These are phyloP conservation scores for Hemibagrus guttatus DNA, from an alignment of 2,797 vertebrate species.

Conservation along the genomic window DNA sequence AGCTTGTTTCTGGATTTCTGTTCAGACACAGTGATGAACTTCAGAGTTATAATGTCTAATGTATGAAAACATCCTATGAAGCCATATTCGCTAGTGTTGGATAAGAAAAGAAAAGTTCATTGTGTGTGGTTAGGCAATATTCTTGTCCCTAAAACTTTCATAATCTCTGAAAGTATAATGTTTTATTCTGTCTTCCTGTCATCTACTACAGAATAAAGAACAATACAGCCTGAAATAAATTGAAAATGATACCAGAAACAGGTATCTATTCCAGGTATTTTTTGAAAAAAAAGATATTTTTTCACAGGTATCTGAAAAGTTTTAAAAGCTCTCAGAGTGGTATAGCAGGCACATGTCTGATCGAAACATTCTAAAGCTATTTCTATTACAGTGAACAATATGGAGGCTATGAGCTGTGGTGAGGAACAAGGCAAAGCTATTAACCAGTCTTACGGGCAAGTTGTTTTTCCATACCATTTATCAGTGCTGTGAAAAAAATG, in stretches of 20 bases:
- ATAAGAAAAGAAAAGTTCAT: not conserved
- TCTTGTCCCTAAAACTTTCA: not conserved
- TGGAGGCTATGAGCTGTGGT: not conserved
- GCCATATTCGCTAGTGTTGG: not conserved
- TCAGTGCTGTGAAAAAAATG: not conserved
- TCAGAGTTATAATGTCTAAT: constrained; percentile 22
- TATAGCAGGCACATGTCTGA: not conserved
- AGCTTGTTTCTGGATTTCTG: constrained; percentile 1
- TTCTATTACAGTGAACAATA: not conserved
- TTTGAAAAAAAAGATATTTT: too few relatives aligned
- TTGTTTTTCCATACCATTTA: not conserved
- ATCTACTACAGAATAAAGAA: constrained; percentile 49
- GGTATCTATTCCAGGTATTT: constrained; percentile 9
- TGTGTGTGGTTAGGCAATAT: constrained; percentile 23
- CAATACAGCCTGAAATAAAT: constrained; percentile 53
- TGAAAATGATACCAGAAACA: constrained; percentile 43
- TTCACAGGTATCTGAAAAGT: constrained; percentile 23
- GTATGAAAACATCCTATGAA: constrained; percentile 22
- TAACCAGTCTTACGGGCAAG: not conserved
- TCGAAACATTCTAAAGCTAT: not conserved
- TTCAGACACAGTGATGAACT: constrained; percentile 15
- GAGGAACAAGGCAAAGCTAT: not conserved
- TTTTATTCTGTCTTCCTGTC: constrained; percentile 40
- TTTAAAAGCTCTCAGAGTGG: constrained; percentile 25
- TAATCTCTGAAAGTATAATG: not conserved